phyloP scores from a whole-genome alignment of 1,140 invertebrate species.

The Aphaenogaster floridana region DNA sequence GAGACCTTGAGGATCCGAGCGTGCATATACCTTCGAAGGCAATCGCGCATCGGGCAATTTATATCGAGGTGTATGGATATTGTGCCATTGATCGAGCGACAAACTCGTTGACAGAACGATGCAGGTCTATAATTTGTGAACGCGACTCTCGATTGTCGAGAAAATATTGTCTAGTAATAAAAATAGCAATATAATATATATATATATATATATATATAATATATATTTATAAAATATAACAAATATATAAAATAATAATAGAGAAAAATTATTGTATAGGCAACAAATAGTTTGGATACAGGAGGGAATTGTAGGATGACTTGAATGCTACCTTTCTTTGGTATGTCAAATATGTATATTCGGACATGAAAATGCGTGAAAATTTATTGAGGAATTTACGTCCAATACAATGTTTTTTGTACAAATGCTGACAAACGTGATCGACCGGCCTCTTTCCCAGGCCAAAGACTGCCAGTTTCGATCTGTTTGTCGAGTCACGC shows the following conservation, averaged over 20 bases:
- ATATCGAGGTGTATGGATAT: constrained; percentile 25
- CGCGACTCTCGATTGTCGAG: background rate
- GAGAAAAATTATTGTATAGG: background rate
- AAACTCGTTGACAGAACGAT: background rate
- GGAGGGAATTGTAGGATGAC: background rate
- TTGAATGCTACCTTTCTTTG: background rate
- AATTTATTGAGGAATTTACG: constrained; percentile 39
- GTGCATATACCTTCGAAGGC: constrained; percentile 36
- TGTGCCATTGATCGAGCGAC: background rate
- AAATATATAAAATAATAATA: background rate
- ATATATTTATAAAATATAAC: background rate
- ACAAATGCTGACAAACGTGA: constrained; percentile 12
- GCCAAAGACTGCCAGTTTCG: constrained; percentile 49
- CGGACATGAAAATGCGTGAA: background rate
- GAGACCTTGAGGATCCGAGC: constrained; percentile 76
- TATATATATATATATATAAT: background rate
- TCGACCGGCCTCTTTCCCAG: constrained; percentile 42
- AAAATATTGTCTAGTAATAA: background rate
- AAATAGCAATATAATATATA: background rate
- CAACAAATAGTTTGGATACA: background rate
- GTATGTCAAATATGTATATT: background rate
- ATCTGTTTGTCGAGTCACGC: background rate
- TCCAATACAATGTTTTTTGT: background rate
- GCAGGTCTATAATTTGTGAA: background rate
- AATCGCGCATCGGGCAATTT: constrained; percentile 41